These are phyloP conservation scores for Struthidea cinerea DNA, from an alignment of 2,113 vertebrate species.

Conservation along the genomic window DNA sequence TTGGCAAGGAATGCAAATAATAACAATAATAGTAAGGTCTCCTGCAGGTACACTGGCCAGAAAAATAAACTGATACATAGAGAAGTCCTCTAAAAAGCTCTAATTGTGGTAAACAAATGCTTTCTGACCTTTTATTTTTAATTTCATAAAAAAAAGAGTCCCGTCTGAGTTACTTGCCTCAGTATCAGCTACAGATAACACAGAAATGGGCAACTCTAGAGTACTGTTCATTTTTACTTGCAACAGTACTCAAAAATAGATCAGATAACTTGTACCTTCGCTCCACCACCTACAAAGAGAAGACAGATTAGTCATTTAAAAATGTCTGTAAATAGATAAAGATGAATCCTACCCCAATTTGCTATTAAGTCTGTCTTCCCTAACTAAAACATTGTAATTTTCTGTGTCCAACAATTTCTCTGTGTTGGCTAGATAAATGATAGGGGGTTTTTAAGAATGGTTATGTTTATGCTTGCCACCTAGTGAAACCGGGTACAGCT, in stretches of 20 bases:
- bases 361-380: background rate
- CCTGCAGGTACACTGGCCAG: background rate
- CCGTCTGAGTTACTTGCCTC: background rate
- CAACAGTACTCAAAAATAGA: background rate
- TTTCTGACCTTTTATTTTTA: background rate
- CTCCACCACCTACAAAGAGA: background rate
- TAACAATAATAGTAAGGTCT: background rate
- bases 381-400: background rate
- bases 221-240: background rate
- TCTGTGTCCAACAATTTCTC: background rate
- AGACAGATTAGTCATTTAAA: background rate
- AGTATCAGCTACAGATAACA: background rate
- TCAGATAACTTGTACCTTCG: background rate
- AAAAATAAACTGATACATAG: background rate
- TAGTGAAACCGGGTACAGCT: background rate
- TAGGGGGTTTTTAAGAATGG: background rate
- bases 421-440: background rate
- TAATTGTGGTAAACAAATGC: background rate
- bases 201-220: background rate
- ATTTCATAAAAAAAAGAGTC: background rate
- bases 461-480: background rate
- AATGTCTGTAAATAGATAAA: background rate
- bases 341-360: background rate
- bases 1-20: background rate
- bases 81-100: background rate